Evolutionary conservation across 2,888 invertebrate genomes (phyloP), one percentile per base, ranked within the genome.

Genomic region (Cancer borealis): DNA sequence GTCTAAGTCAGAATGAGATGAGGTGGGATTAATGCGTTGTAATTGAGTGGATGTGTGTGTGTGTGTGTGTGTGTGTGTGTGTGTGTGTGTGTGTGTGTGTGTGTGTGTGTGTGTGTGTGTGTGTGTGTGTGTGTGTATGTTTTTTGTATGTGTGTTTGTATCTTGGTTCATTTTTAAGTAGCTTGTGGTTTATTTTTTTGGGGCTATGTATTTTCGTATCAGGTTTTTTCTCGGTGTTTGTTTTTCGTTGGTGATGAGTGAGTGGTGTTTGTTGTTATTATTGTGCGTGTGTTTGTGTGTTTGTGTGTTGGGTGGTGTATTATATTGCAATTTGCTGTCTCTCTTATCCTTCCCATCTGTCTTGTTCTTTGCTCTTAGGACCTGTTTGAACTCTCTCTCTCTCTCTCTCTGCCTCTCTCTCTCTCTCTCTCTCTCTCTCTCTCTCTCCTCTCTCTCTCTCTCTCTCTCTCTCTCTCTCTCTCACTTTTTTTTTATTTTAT

Each of bases 361-460:
- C 79, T 79, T 30, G 30, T 30, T 79, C 79, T 79, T 79, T 30
- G 79, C 79, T 79, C 30, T 30, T 66, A 30, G 30, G 79, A 79
- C 79, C 79, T 30, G 79, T 79, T 79, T 30, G 10, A 30, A 30
- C 30, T 79, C 79, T 79, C 30, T 79, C 79, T 79, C 30, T 79
- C 79, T 79, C 30, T 79, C 79, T 79, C 30, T 79, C 79, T 79
- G 10, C 30, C 79, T 79, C 30, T 79, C 79, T 79, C 26, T 79
- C 87, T 87, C 39, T 45, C 45, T 87, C 39, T 87, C 87, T 87
- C 87, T 45, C 87, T 87, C 87, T 45, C 87, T 87, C 87, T 87
- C 45, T 45, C 45, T 39, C 45, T 87, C 87, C 66, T 89, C 26
- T 47, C 54, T 90, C 49, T 49, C 90, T 90, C n/a, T 26, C 54